These are phyloP conservation scores for Pteromalus puparum DNA, from an alignment of 1,140 invertebrate genomes.

Conservation along the genomic window DNA sequence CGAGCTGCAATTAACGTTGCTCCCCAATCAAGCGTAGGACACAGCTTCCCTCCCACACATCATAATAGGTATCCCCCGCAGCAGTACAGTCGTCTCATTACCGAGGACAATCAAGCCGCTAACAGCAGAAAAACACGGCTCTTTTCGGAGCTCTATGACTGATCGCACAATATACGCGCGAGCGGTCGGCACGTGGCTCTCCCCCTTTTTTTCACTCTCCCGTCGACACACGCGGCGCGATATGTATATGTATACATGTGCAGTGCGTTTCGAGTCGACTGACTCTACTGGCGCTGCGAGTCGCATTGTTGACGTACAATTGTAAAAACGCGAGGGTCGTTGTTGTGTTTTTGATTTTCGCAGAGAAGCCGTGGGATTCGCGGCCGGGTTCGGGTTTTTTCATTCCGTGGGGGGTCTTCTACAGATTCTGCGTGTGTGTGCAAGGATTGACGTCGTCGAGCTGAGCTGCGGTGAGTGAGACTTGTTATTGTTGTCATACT, in stretches of 20 bases:
- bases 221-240: background rate
- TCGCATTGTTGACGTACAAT: background rate
- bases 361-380: slow-evolving; percentile 33
- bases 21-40: background rate
- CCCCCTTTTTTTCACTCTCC: background rate
- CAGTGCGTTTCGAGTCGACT: background rate
- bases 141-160: background rate
- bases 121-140: background rate
- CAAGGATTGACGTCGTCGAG: background rate
- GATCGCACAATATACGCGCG: slow-evolving; percentile 22
- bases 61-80: background rate
- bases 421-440: background rate
- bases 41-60: background rate
- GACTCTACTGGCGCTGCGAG: too few relatives aligned
- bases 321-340: background rate
- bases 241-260: background rate
- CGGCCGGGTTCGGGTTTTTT: background rate
- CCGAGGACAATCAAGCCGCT: background rate
- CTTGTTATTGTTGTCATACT: too few relatives aligned
- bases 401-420: slow-evolving; percentile 13
- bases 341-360: background rate
- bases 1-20: background rate
- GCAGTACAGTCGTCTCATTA: slow-evolving; percentile 22
- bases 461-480: too few relatives aligned
- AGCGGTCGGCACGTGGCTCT: slow-evolving; percentile 15